Evolutionary conservation across 2,888 invertebrate genomes (phyloP).

Genomic region (Crepidodera aurea): DNA sequence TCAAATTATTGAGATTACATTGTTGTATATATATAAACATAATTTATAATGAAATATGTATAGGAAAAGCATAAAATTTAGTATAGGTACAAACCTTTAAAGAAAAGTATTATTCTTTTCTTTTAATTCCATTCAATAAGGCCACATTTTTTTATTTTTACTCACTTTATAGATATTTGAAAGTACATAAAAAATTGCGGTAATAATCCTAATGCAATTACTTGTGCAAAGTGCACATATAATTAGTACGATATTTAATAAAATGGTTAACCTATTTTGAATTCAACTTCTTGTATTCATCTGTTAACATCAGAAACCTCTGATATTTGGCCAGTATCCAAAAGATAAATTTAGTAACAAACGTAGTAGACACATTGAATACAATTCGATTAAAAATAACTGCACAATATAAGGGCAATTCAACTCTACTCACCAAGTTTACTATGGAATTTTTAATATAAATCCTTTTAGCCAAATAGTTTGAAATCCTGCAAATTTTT

Average conservation of each 20-base stretch:
- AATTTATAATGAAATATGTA: too few species aligned
- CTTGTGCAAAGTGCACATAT: neutral
- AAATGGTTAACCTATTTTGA: constrained; percentile 23
- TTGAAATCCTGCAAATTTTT: constrained; percentile 41
- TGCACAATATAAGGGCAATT: constrained; percentile 38
- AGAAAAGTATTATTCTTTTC: too few species aligned
- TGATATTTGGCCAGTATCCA: constrained; percentile 49
- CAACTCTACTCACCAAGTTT: constrained; percentile 51
- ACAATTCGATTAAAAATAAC: constrained; percentile 40
- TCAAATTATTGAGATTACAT: too few species aligned
- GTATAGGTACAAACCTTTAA: too few species aligned
- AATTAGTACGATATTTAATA: neutral
- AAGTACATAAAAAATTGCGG: too few species aligned
- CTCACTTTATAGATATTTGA: too few species aligned
- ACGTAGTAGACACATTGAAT: constrained; percentile 38
- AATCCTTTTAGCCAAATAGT: constrained; percentile 41
- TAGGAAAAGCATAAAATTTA: too few species aligned
- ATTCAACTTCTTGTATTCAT: constrained; percentile 24
- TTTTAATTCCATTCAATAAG: too few species aligned
- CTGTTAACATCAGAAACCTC: constrained; percentile 30
- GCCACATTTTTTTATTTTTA: too few species aligned
- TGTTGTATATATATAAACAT: too few species aligned
- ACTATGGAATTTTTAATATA: constrained; percentile 43
- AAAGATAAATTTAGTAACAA: constrained; percentile 56
- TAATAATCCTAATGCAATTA: too few species aligned